Base-by-base conservation (phyloP, 2,113 vertebrate genomes). In the Serinus canaria region DNA sequence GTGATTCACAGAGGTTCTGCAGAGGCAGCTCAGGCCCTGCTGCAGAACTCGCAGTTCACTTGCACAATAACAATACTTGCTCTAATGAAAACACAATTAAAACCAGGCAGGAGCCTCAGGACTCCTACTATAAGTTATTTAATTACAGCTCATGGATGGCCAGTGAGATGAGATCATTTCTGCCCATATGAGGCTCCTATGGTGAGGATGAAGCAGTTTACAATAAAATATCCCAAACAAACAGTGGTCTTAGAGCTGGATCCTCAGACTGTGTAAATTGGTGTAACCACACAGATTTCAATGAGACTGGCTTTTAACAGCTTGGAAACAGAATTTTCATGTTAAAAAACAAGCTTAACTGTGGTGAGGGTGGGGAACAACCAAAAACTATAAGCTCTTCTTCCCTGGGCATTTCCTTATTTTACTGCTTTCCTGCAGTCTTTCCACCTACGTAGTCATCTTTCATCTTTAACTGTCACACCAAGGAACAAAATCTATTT, bases 81-180 rank as follows among this genome's bases (percentile, higher is more conserved):
- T 78, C 56, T 87, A 90, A 93, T 94, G 92, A 94, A 89, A 90
- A 72, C 82, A 56, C 76, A 83, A 58, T 95, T 86, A 81, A 95
- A 93, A 70, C 21, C 56, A 93, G 52, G 44, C 85, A 68, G 79
- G 64, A 88, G 75, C 79, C 76, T 91, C 87, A 85, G 84, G 67
- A 63, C 62, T 92, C 64, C 52, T 81, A 35, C 92, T 92, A 44
- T 59, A 94, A 83, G 68, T 89, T 91, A 94, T 83, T 95, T 83
- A 83, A 96, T 90, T 94, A 88, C 27, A 72, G 41, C 75, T 90
- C 64, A 53, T 53, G 76, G 88, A 78, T 62, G 82, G 69, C 66
- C 75, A 33, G 44, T 72, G 73, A 53, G 79, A 89, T 86, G 73
- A 91, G 59, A 52, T 77, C 15, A 49, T 89, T 92, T 46, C 41